Percentiles rank a stretch among this genome's conserved stretches.
Evolutionary conservation across 2,797 vertebrate genomes (phyloP).

Genomic region (Hoplostethus atlanticus): DNA sequence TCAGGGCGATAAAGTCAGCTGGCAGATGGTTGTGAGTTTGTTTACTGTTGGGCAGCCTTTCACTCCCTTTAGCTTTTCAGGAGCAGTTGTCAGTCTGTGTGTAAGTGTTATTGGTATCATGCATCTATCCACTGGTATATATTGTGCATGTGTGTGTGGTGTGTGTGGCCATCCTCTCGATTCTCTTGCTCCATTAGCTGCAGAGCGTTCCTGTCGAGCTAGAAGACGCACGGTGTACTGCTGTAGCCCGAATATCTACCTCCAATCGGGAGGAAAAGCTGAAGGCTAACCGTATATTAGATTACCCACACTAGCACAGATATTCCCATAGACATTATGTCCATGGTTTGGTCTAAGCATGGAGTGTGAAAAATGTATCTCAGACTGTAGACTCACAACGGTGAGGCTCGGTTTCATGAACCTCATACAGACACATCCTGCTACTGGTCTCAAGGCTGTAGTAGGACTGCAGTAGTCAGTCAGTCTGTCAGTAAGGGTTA

Average conservation of each 20-base stretch:
- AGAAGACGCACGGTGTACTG: neutral
- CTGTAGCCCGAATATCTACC: neutral
- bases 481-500: slow-evolving; percentile 29
- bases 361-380: neutral
- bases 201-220: neutral
- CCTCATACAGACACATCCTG: neutral
- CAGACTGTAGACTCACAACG: too few relatives aligned
- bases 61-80: slow-evolving; percentile 27
- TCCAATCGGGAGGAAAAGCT: slow-evolving; percentile 1
- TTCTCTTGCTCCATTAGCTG: slow-evolving; percentile 13
- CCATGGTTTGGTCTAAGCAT: neutral
- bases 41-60: slow-evolving; percentile 53
- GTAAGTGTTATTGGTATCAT: slow-evolving; percentile 9
- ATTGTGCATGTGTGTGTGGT: slow-evolving; percentile 1
- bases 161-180: neutral
- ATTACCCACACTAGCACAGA: neutral
- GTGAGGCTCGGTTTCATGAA: slow-evolving; percentile 23
- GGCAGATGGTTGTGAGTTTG: slow-evolving; percentile 69
- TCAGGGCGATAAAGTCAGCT: slow-evolving; percentile 62
- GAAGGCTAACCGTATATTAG: slow-evolving; percentile 5
- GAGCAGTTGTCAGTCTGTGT: slow-evolving; percentile 20
- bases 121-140: neutral
- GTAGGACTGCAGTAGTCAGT: slow-evolving; percentile 30
- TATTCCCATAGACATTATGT: neutral
- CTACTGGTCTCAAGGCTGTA: slow-evolving; percentile 14